Percentiles rank a stretch among this genome's conserved stretches.
These are phyloP conservation scores for Sebastes oblongus DNA, from an alignment of 2,797 vertebrate genomes.

Conservation along the genomic window DNA sequence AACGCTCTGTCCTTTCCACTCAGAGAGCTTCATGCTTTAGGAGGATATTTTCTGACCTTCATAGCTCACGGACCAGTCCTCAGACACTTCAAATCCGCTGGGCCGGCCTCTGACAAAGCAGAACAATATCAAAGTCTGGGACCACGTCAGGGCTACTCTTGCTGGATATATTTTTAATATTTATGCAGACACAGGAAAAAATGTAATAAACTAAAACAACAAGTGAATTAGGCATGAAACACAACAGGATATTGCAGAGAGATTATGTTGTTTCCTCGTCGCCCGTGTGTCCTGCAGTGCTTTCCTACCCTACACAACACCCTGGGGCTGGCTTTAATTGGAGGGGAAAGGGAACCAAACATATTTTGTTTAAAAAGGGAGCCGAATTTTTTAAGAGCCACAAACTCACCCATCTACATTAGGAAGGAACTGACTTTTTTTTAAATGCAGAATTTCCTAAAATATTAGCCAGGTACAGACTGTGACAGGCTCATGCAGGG, in stretches of 20 bases:
- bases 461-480: slow-evolving; percentile 70
- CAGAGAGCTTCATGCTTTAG: slow-evolving; percentile 41
- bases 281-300: slow-evolving; percentile 76
- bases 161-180: slow-evolving; percentile 94
- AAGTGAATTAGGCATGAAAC: slow-evolving; percentile 90
- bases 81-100: slow-evolving; percentile 87
- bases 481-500: slow-evolving; percentile 70
- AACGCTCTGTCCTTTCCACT: slow-evolving; percentile 28
- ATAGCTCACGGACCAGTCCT: slow-evolving; percentile 77
- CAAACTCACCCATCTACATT: slow-evolving; percentile 42
- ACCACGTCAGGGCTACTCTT: slow-evolving; percentile 86
- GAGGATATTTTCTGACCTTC: slow-evolving; percentile 70
- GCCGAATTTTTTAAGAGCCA: slow-evolving; percentile 40
- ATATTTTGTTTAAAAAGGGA: slow-evolving; percentile 55
- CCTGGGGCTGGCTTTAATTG: slow-evolving; percentile 80
- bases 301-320: slow-evolving; percentile 74
- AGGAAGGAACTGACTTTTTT: slow-evolving; percentile 44
- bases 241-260: slow-evolving; percentile 99
- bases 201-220: slow-evolving; percentile 81
- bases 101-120: slow-evolving; percentile 84
- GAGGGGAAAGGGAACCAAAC: slow-evolving; percentile 53
- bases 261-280: slow-evolving; percentile 96
- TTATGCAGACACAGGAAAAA: slow-evolving; percentile 88
- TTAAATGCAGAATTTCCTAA: slow-evolving; percentile 57
- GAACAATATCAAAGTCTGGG: slow-evolving; percentile 86